phyloP scores from a whole-genome alignment of 2,113 vertebrate genomes.

The Hippolais icterina region DNA sequence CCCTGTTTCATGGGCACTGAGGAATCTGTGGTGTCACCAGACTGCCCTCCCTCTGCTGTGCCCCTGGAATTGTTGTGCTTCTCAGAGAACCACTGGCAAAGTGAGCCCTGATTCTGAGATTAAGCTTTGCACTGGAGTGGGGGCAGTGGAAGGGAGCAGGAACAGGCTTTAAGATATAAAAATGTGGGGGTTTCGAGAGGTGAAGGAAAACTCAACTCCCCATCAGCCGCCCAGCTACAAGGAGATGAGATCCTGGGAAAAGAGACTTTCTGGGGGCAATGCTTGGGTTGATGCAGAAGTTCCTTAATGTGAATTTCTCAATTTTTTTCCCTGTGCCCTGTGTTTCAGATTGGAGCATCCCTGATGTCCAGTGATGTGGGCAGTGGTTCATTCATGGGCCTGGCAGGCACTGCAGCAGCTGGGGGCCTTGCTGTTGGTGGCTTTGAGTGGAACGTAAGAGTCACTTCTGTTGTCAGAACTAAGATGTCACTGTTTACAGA shows the following conservation, averaged over 20 bases:
- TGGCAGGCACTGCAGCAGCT: slow-evolving; percentile 91
- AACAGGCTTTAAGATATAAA: not conserved
- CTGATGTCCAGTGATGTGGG: slow-evolving; percentile 96
- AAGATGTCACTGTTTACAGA: not conserved
- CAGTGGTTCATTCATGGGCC: slow-evolving; percentile 89
- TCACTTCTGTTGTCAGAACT: not conserved
- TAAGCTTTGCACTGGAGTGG: not conserved
- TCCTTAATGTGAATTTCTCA: not conserved
- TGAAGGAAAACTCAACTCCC: not conserved
- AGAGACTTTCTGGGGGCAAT: not conserved
- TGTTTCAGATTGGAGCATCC: slow-evolving; percentile 90
- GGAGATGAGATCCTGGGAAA: not conserved
- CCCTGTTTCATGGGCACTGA: not conserved
- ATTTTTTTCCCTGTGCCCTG: not conserved
- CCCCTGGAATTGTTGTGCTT: rapidly evolving
- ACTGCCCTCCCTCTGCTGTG: not conserved
- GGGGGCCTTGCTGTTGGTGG: slow-evolving; percentile 91
- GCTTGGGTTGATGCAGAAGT: not conserved
- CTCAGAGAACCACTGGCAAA: not conserved
- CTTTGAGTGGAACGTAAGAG: slow-evolving; percentile 93
- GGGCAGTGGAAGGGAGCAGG: not conserved
- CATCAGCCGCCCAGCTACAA: rapidly evolving
- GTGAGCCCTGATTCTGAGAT: not conserved
- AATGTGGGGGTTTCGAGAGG: not conserved
- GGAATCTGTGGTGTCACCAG: not conserved